phyloP scores from a whole-genome alignment of 2,797 vertebrate species.

The Crenichthys baileyi region DNA sequence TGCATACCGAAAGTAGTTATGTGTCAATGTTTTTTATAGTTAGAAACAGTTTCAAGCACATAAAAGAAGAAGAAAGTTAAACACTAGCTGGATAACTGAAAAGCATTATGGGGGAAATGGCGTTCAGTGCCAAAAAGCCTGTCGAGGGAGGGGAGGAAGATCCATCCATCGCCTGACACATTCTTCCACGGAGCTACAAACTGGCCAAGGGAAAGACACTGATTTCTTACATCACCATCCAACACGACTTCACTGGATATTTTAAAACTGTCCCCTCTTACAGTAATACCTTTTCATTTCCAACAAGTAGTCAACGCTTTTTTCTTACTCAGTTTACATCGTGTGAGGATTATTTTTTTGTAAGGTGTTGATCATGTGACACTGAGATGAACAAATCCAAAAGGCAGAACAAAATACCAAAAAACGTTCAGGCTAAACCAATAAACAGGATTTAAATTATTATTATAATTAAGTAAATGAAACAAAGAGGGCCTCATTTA shows the following conservation, averaged over 20 bases:
- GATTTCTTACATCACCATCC: slow-evolving; percentile 71
- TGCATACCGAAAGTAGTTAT: slow-evolving; percentile 55
- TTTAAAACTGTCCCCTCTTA: slow-evolving; percentile 51
- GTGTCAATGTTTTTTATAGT: slow-evolving; percentile 69
- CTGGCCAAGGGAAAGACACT: slow-evolving; percentile 56
- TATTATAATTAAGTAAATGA: background rate
- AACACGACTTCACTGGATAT: slow-evolving; percentile 53
- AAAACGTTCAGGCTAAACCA: background rate
- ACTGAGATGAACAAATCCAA: slow-evolving; percentile 9
- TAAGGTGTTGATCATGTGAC: slow-evolving; percentile 14
- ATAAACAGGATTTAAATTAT: background rate
- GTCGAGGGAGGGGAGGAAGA: slow-evolving; percentile 64
- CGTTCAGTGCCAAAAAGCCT: slow-evolving; percentile 55
- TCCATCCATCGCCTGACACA: slow-evolving; percentile 67
- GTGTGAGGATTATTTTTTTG: slow-evolving; percentile 7
- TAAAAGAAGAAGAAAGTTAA: slow-evolving; percentile 32
- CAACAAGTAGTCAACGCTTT: slow-evolving; percentile 42
- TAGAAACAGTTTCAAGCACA: slow-evolving; percentile 64
- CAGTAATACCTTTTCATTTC: slow-evolving; percentile 53
- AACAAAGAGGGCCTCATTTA: background rate
- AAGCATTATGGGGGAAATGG: slow-evolving; percentile 57
- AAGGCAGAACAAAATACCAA: background rate
- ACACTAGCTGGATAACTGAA: slow-evolving; percentile 41
- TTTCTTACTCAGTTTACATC: slow-evolving; percentile 23
- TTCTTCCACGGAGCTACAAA: slow-evolving; percentile 69